These are phyloP conservation scores for Drosophila auraria DNA, from an alignment of 1,140 invertebrate genomes.

Conservation along the genomic window DNA sequence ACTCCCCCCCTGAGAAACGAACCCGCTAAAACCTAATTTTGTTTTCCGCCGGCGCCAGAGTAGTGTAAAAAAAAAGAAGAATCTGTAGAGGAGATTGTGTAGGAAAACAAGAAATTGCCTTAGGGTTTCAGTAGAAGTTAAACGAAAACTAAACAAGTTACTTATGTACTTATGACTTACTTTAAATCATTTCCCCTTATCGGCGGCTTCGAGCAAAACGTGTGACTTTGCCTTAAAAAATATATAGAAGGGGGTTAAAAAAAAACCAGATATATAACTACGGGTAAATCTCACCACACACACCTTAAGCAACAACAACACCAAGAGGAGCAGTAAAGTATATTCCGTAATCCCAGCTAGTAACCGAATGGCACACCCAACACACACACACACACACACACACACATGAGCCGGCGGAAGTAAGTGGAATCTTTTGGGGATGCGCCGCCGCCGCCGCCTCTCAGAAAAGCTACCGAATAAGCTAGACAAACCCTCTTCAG, in stretches of 20 bases:
- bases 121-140: constrained; percentile 79
- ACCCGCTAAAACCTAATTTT: constrained; percentile 38
- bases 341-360: constrained; percentile 53
- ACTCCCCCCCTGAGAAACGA: constrained; percentile 10
- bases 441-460: constrained; percentile 15
- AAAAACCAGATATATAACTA: constrained; percentile 66
- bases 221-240: constrained; percentile 64
- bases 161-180: constrained; percentile 30
- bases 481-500: constrained; percentile 17
- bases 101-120: constrained; percentile 65
- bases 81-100: constrained; percentile 45
- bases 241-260: constrained; percentile 29
- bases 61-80: constrained; percentile 33
- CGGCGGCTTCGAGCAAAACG: constrained; percentile 46
- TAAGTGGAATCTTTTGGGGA: constrained; percentile 45
- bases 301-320: constrained; percentile 21
- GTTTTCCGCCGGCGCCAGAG: constrained; percentile 38
- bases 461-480: constrained; percentile 20
- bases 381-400: constrained; percentile 28
- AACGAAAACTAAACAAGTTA: constrained; percentile 41
- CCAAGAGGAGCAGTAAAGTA: constrained; percentile 41
- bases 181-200: constrained; percentile 55
- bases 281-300: constrained; percentile 61
- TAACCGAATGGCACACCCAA: constrained; percentile 44
- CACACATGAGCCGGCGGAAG: constrained; percentile 38